These are phyloP conservation scores for Ptyas mucosa DNA, from an alignment of 2,113 vertebrate genomes.

Conservation along the genomic window DNA sequence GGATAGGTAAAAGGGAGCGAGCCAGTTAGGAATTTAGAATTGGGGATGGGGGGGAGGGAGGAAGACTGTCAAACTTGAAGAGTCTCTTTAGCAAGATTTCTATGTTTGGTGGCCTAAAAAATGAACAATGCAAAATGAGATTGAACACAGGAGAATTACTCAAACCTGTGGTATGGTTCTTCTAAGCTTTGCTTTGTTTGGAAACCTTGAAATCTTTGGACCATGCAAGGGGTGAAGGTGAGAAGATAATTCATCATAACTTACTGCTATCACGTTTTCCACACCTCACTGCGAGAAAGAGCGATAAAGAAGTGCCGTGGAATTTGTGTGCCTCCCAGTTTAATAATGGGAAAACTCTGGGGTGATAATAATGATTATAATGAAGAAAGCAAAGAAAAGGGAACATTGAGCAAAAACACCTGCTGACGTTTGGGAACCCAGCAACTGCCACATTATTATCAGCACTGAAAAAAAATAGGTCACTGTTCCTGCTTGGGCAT, in stretches of 20 bases:
- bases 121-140: neutral
- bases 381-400: neutral
- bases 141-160: neutral
- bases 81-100: neutral
- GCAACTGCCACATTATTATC: neutral
- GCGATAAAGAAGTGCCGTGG: neutral
- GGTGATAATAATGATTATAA: neutral
- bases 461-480: neutral
- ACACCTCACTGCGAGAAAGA: neutral
- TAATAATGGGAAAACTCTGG: neutral
- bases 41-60: too few species aligned
- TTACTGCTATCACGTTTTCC: neutral
- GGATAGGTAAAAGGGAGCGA: neutral
- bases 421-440: neutral
- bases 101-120: neutral
- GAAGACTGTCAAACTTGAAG: neutral
- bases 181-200: neutral
- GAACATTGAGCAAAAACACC: conserved; percentile 5
- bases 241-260: neutral
- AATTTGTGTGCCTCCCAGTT: neutral
- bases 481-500: neutral
- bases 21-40: neutral
- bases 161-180: neutral
- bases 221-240: too few species aligned
- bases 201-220: neutral